phyloP scores from a whole-genome alignment of 2,797 vertebrate species.

The Microctenopoma lineatum region DNA sequence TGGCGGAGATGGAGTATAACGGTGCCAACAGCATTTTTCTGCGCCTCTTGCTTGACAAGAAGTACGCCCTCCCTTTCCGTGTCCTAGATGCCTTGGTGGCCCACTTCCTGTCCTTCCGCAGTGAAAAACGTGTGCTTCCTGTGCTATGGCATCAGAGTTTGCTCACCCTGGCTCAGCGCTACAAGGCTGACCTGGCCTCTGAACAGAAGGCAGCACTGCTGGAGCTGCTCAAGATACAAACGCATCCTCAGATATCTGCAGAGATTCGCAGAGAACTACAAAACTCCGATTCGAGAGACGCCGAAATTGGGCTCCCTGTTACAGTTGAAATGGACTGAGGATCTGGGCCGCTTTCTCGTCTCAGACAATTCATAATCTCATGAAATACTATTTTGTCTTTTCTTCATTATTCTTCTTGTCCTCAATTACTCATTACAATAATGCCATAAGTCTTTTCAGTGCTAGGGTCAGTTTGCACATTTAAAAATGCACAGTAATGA shows the following conservation, averaged over 20 bases:
- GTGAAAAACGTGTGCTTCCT: conserved; percentile 89
- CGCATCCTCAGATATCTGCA: conserved; percentile 85
- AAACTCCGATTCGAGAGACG: conserved; percentile 87
- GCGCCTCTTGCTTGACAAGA: conserved; percentile 95
- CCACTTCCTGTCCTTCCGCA: conserved; percentile 94
- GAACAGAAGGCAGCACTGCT: conserved; percentile 93
- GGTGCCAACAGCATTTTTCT: conserved; percentile 98
- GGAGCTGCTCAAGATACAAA: conserved; percentile 93
- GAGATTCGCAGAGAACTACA: conserved; percentile 93
- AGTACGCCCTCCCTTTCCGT: conserved; percentile 97
- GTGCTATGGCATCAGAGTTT: conserved; percentile 98
- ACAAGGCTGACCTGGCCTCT: conserved; percentile 93
- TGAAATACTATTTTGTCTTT: neutral
- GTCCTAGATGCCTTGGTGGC: conserved; percentile 95
- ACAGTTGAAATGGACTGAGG: conserved; percentile 83
- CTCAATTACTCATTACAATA: conserved; percentile 5
- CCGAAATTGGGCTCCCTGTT: conserved; percentile 81
- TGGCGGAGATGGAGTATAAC: conserved; percentile 96
- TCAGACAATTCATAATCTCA: conserved; percentile 1
- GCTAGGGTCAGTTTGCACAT: conserved; percentile 16
- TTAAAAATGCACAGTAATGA: conserved; percentile 21
- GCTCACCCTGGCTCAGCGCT: conserved; percentile 93
- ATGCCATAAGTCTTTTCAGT: neutral
- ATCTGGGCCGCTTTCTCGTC: neutral
- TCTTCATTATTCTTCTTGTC: conserved; percentile 8